Base-by-base conservation (phyloP, 1,140 invertebrate species). In the Drosophila prosaltans region DNA sequence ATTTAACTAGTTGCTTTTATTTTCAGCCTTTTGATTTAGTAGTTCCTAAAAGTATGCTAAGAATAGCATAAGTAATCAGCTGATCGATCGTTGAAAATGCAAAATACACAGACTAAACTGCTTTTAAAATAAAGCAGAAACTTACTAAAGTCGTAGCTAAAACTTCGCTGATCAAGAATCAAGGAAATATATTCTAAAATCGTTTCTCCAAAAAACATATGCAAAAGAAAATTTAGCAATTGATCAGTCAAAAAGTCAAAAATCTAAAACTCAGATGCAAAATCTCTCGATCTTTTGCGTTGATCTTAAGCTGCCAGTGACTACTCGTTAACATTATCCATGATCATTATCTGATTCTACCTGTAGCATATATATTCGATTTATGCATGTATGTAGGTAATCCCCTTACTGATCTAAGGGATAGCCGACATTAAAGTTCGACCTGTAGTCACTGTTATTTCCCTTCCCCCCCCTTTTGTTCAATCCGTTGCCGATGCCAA, bases 401-500 rank as follows among this genome's bases (percentile, higher is more conserved):
- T 51, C 51, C 26, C 48, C 9, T 21, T 2, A 3, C 63, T 48
- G 63, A 65, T 63, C 61, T 48, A 48, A 51, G 43, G 43, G 24
- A 40, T n/a, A 43, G 41, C 41, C 30, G 73, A 67, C 63, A 45
- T 54, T 70, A 5, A 36, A 36, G 32, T 36, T 36, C 32, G 32
- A 36, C 32, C 32, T 36, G 32, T 36, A 36, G 32, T 5, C 32
- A 2, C 58, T 58, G 16, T 16, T 54, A 65, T 11, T 30, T n/a
- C 30, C 32, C 21, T 11, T 16, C 16, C 16, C 16, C 16, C 16
- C 16, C 16, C 16, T 0, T 16, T 16, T 6, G 16, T n/a, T 21
- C 58, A 40, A 60, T 30, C 5, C 45, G 45, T 51, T 51, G 45
- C 45, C 24, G 26, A 21, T 10, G 72, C 74, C 74, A 69, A 76